Conservation (phyloP, 1,140 invertebrate genomes). For the Drosophila tsacasi region DNA sequence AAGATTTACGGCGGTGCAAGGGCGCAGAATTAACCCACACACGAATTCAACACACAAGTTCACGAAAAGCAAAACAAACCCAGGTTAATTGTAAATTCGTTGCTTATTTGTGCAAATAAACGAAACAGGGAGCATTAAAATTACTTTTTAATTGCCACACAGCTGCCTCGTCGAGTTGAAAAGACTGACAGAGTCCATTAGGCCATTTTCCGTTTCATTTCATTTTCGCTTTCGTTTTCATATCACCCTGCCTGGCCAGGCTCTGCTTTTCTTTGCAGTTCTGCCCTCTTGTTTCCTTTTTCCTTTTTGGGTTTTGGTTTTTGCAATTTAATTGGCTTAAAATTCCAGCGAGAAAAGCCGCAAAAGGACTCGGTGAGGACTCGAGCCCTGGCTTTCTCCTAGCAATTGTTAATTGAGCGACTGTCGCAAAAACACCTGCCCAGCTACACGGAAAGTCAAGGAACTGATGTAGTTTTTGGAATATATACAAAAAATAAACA, state of each 20-base stretch:
- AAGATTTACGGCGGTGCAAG: constrained; percentile 62
- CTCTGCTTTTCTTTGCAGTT: background rate
- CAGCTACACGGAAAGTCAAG: constrained; percentile 6
- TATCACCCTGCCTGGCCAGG: constrained; percentile 9
- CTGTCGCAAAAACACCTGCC: constrained; percentile 12
- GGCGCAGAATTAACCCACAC: constrained; percentile 26
- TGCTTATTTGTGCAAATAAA: constrained; percentile 51
- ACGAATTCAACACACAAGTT: constrained; percentile 15
- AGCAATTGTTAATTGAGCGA: constrained; percentile 42
- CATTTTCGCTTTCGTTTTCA: constrained; percentile 45
- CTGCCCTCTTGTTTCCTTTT: background rate
- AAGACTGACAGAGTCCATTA: constrained; percentile 67
- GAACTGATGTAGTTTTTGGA: background rate
- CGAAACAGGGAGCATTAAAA: constrained; percentile 65
- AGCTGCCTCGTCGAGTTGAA: constrained; percentile 47
- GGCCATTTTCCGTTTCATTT: constrained; percentile 62
- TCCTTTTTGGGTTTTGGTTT: constrained; percentile 19
- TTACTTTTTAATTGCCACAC: constrained; percentile 74
- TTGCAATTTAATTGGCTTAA: constrained; percentile 72
- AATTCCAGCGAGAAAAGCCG: constrained; percentile 40
- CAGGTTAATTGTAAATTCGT: constrained; percentile 56
- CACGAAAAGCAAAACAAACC: background rate
- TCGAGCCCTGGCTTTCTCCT: background rate
- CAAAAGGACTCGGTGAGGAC: constrained; percentile 44
- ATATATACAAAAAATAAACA: background rate